Conservation (phyloP, 1,140 invertebrate species). For the Trichogramma pretiosum region DNA sequence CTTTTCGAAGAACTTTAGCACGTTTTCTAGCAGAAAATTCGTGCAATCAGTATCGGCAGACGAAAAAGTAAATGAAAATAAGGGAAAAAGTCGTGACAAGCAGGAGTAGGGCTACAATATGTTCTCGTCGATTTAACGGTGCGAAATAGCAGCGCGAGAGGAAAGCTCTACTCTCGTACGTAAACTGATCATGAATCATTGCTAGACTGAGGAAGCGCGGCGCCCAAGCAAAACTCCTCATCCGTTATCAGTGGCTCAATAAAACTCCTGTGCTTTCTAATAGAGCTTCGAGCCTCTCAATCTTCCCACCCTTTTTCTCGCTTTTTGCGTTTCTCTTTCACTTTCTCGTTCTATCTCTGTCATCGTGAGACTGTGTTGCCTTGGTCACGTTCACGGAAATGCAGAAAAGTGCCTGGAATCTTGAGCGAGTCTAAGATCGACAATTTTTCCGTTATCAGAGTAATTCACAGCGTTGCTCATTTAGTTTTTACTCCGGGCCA, state of each 20-base stretch:
- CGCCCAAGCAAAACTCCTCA: slow-evolving; percentile 20
- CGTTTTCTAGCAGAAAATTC: too few species aligned
- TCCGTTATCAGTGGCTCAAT: slow-evolving; percentile 27
- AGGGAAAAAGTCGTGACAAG: not conserved
- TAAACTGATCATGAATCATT: slow-evolving; percentile 27
- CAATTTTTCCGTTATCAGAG: too few species aligned
- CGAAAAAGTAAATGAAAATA: too few species aligned
- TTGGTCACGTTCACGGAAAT: too few species aligned
- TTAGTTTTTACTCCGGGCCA: too few species aligned
- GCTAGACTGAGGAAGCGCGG: slow-evolving; percentile 3
- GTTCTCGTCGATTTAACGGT: slow-evolving; percentile 20
- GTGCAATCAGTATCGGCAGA: too few species aligned
- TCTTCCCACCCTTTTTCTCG: not conserved
- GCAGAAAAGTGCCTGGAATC: too few species aligned
- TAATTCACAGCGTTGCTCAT: too few species aligned
- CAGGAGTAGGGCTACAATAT: slow-evolving; percentile 17
- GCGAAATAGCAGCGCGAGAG: not conserved
- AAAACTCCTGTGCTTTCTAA: slow-evolving; percentile 23
- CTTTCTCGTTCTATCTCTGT: too few species aligned
- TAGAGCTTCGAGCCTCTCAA: slow-evolving; percentile 13
- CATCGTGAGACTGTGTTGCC: too few species aligned
- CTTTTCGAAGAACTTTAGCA: too few species aligned
- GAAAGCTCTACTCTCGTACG: slow-evolving; percentile 7
- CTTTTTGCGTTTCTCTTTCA: not conserved
- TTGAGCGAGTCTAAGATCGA: too few species aligned